Evolutionary conservation across 2,888 invertebrate genomes (phyloP).

Genomic region (Cataglyphis albicans): DNA sequence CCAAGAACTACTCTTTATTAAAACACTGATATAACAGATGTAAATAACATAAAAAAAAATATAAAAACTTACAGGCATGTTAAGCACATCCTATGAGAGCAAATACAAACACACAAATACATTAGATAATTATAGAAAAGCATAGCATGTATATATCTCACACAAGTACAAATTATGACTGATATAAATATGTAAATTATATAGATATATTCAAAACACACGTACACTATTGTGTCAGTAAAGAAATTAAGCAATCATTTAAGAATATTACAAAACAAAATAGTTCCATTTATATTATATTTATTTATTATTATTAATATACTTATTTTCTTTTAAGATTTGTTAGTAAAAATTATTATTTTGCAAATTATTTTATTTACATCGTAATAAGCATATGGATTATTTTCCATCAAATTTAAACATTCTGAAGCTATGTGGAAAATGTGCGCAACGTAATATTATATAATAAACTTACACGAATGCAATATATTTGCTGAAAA

Average conservation of each 20-base stretch:
- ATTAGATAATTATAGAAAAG: conserved; percentile 71
- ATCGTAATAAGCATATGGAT: conserved; percentile 58
- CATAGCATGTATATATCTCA: conserved; percentile 48
- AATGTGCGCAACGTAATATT: conserved; percentile 74
- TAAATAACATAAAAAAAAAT: conserved; percentile 69
- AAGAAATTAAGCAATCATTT: conserved; percentile 4
- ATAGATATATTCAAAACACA: not conserved
- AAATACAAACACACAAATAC: conserved; percentile 84
- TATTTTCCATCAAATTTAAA: conserved; percentile 69
- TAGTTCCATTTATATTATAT: conserved; percentile 60
- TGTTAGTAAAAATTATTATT: conserved; percentile 65
- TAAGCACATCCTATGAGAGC: conserved; percentile 85
- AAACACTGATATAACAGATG: conserved; percentile 53
- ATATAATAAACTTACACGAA: conserved; percentile 85
- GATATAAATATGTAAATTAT: not conserved
- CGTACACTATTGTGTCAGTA: not conserved
- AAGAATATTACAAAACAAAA: not conserved
- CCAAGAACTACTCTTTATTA: conserved; percentile 32
- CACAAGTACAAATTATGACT: conserved; percentile 48
- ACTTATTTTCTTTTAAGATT: conserved; percentile 55
- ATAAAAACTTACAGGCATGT: conserved; percentile 85
- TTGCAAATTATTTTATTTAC: conserved; percentile 60
- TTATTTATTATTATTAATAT: conserved; percentile 20
- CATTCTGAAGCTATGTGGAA: conserved; percentile 62
- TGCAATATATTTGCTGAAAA: conserved; percentile 86